A percentile compares a stretch with the other conserved stretches of the same genome.
These are phyloP conservation scores for Eupeodes corollae DNA, from an alignment of 1,140 invertebrate species.

Conservation along the genomic window DNA sequence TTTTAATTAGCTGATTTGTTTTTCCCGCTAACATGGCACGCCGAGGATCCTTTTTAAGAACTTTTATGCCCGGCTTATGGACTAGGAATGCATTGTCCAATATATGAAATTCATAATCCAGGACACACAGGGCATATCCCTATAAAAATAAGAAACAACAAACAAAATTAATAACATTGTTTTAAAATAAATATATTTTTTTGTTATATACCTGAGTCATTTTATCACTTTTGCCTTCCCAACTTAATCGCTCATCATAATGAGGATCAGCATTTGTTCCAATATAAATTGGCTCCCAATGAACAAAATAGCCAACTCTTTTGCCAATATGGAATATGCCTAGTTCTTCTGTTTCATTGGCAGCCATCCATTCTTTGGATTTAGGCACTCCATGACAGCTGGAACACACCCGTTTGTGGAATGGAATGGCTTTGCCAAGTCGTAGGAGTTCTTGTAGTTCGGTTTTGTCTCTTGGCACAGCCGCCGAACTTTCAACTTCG, in stretches of 20 bases:
- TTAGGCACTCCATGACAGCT: constrained; percentile 81
- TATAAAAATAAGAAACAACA: neutral
- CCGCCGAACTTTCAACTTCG: constrained; percentile 29
- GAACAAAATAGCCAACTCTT: constrained; percentile 61
- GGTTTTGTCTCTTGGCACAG: constrained; percentile 61
- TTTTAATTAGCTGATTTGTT: constrained; percentile 67
- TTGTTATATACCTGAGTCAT: constrained; percentile 72
- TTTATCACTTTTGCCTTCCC: constrained; percentile 85
- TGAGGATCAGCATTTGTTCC: constrained; percentile 75
- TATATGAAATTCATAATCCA: constrained; percentile 83
- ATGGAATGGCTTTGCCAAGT: constrained; percentile 70
- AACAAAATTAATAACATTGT: neutral
- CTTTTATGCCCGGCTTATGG: constrained; percentile 77
- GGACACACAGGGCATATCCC: constrained; percentile 64
- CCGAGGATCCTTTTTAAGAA: constrained; percentile 61
- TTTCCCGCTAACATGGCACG: constrained; percentile 61
- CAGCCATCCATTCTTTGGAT: constrained; percentile 68
- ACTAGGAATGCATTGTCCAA: constrained; percentile 81
- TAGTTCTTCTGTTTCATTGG: constrained; percentile 53
- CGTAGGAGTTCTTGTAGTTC: constrained; percentile 62
- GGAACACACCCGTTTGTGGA: constrained; percentile 81
- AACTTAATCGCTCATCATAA: constrained; percentile 78
- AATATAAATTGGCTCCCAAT: constrained; percentile 87
- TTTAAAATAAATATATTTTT: neutral
- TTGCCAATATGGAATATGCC: constrained; percentile 77